Percentiles rank a stretch among this genome's conserved stretches.
Conservation (phyloP, 2,113 vertebrate species). For the Ifrita kowaldi region DNA sequence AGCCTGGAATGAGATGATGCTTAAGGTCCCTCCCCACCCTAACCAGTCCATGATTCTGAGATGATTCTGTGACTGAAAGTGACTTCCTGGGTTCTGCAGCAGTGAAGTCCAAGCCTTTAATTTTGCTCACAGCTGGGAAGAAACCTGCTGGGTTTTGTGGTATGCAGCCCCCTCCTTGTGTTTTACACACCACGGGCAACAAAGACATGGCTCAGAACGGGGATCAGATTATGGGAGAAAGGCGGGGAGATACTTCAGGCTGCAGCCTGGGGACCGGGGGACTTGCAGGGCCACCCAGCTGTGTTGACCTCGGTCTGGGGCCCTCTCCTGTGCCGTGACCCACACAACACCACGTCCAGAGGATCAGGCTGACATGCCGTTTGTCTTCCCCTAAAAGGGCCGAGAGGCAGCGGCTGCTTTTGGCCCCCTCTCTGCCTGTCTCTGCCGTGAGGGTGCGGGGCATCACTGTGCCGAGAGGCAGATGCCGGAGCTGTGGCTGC, state of each 20-base stretch:
- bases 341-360: rapidly evolving
- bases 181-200: rapidly evolving
- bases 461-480: neutral
- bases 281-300: neutral
- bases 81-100: neutral
- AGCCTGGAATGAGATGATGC: neutral
- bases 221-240: neutral
- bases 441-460: neutral
- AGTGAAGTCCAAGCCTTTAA: neutral
- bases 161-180: neutral
- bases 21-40: neutral
- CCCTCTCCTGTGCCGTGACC: rapidly evolving
- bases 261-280: neutral
- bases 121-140: neutral
- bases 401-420: rapidly evolving
- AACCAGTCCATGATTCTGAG: neutral
- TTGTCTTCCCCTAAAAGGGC: too few species aligned
- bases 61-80: neutral
- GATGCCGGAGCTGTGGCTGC: neutral
- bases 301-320: neutral
- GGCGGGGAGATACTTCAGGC: neutral
- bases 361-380: neutral
- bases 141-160: neutral
- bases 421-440: neutral
- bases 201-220: neutral